Base-by-base conservation (phyloP, 2,113 vertebrate species). In the Microcebus lehilahytsara region DNA sequence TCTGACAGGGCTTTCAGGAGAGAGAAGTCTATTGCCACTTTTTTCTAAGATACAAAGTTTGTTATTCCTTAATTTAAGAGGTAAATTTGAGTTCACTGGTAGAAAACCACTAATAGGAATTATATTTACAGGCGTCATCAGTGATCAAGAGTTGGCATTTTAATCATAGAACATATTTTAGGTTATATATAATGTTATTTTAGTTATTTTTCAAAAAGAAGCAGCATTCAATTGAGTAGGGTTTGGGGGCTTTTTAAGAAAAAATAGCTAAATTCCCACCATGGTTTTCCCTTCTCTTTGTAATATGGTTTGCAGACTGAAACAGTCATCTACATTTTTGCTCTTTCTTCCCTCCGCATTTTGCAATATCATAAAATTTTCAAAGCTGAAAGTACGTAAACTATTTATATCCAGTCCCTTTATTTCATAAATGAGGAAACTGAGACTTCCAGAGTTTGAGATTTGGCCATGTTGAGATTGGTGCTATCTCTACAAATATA, bases 271-370 rank as follows among this genome's bases (percentile, higher is more conserved):
- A 89, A 89, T 89, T 89, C 93, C 20, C 42, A 66, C n/a, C 23
- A 20, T 66, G 17, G 13, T 67, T 40, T 62, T 64, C 3, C 12
- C 13, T 87, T 78, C 9, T 77, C 16, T 67, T 58, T 64, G 22
- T 97, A 89, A 67, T 92, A 34, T 37, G 25, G 9, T 91, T 96
- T 96, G 25, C 51, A 88, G 37, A 88, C 32, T 67, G 67, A 85
- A 94, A 53, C 19, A 93, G 1, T 93, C 27, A 22, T 71, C 74
- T n/a, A 3, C 3, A 13, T 77, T 79, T 86, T 94, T 94, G 58
- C 5, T 95, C 19, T 86, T 97, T 66, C 56, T 87, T 93, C 9
- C 19, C 12, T 87, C 10, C 8, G 3, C 14, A 51, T 88, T 93
- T 94, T 85, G 27, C 25, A 51, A 4, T 71, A 49, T 74, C 34